Evolutionary conservation across 2,797 vertebrate species (phyloP), one percentile per base, ranked within the genome.

Genomic region (Labeo calbasu): DNA sequence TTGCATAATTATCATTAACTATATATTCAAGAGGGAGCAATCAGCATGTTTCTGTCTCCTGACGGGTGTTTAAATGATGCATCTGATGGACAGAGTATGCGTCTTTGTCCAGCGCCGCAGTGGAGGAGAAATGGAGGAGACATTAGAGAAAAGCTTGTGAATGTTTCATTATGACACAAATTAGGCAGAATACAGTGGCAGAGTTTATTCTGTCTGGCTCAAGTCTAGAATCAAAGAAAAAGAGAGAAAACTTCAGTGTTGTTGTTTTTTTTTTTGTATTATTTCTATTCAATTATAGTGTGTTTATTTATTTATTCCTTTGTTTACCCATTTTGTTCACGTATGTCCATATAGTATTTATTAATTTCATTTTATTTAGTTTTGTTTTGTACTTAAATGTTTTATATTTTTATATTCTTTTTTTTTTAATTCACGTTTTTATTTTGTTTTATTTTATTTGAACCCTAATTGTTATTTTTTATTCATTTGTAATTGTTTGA

Each of bases 1-100:
- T 87, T 70, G 68, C 69, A 89, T 88, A 85, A 90, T 91, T 87
- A 89, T 89, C 88, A 88, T 89, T 86, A 86, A 84, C 85, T 86
- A 83, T 79, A 83, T 75, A 72, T 88, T 83, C 85, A 83, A 88
- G 79, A 79, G 83, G 75, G 83, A 83, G 82, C 77, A 87, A 89
- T 89, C 81, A 87, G 80, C 14, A 23, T 59, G 66, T 79, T 75
- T 82, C 72, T 84, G 66, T 79, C 55, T 87, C 59, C 69, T 65
- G 72, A 70, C 69, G n/a, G 83, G 70, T 50, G 5, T 83, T 77
- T 80, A 76, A 71, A 63, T 25, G 65, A 77, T 63, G 77, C 48
- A 10, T 87, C 70, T 81, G 51, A 71, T 55, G 73, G 48, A 83
- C 77, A 61, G 66, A 79, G 36, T 77, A 23, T 65, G 13, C 19